Conservation (phyloP, 2,113 vertebrate genomes). For the Ochotona curzoniae region DNA sequence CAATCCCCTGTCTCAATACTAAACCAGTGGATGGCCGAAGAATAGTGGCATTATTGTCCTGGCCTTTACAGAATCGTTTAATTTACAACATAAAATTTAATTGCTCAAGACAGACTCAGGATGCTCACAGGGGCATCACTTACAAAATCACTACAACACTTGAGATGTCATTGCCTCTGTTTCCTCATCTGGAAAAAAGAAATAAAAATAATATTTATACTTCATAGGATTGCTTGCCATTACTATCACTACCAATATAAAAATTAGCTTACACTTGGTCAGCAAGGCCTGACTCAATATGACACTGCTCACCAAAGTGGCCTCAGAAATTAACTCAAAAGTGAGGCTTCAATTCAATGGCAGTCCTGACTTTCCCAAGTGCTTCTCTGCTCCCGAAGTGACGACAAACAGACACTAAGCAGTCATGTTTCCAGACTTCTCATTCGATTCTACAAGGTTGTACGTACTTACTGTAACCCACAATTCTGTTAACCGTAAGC, state of each 20-base stretch:
- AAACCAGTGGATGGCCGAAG: not conserved
- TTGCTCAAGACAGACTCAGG: not conserved
- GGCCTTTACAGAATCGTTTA: not conserved
- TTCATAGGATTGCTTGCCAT: not conserved
- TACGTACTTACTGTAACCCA: not conserved
- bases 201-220: not conserved
- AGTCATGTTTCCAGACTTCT: not conserved
- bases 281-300: not conserved
- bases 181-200: not conserved
- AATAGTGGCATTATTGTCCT: not conserved
- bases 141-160: not conserved
- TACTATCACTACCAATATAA: not conserved
- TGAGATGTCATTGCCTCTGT: not conserved
- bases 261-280: not conserved
- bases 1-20: no score
- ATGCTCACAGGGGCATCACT: not conserved
- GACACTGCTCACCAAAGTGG: not conserved
- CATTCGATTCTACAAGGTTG: not conserved
- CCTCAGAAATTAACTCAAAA: not conserved
- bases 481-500: not conserved
- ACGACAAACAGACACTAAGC: not conserved
- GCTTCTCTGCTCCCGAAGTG: not conserved
- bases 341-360: not conserved
- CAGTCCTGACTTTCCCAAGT: not conserved
- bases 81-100: not conserved